These are phyloP conservation scores for Rhopalosiphum maidis DNA, from an alignment of 1,140 invertebrate genomes.

Conservation along the genomic window DNA sequence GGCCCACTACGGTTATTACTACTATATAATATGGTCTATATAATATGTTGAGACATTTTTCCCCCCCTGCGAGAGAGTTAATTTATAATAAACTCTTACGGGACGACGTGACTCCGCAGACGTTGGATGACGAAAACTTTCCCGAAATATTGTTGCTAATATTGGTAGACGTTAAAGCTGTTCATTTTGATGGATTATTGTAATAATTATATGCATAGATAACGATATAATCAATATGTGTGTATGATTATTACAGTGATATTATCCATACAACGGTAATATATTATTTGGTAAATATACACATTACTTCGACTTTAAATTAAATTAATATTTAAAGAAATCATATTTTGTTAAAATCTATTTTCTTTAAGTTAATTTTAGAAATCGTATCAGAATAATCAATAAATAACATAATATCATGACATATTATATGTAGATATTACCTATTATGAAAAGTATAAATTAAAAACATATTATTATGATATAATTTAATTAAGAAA, in stretches of 20 bases:
- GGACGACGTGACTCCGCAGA: background rate
- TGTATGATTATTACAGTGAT: background rate
- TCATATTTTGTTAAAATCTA: background rate
- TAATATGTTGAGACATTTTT: too few species aligned
- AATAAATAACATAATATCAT: background rate
- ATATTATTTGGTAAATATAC: background rate
- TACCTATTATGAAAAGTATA: background rate
- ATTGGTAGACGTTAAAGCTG: background rate
- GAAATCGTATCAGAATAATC: background rate
- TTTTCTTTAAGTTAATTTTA: background rate
- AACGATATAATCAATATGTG: background rate
- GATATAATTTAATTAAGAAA: background rate
- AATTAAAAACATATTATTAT: background rate
- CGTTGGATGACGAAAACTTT: background rate
- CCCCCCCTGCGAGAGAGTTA: background rate
- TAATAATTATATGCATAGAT: background rate
- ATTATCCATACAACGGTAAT: background rate
- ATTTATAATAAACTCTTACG: constrained; percentile 31
- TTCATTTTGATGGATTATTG: background rate
- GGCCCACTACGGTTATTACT: background rate
- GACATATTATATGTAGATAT: background rate
- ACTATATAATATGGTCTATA: background rate
- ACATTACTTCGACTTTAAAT: background rate
- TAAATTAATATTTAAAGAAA: background rate
- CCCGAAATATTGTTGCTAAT: background rate